Conservation (phyloP, 2,797 vertebrate genomes). For the Myiothlypis coronata region DNA sequence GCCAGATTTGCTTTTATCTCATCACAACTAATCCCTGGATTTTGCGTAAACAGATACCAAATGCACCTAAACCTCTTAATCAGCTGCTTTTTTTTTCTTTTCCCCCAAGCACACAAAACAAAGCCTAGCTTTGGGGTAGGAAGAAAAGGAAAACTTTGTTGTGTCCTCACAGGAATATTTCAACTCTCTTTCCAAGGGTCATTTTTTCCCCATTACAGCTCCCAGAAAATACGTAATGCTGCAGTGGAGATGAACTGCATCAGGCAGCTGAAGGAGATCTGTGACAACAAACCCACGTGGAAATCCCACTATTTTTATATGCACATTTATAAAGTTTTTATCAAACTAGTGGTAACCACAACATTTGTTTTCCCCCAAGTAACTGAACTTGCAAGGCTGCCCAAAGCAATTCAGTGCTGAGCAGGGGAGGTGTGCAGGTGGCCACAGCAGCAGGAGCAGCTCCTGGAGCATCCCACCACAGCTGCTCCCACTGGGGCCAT, state of each 20-base stretch:
- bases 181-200: not conserved
- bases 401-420: not conserved
- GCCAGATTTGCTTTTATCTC: slow-evolving; percentile 7
- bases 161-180: not conserved
- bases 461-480: fast-evolving
- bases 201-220: not conserved
- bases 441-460: not conserved
- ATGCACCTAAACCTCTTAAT: not conserved
- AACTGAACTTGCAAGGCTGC: not conserved
- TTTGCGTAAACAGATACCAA: not conserved
- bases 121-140: not conserved
- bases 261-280: not conserved
- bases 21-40: not conserved
- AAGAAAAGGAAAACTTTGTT: not conserved
- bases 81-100: not conserved
- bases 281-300: not conserved
- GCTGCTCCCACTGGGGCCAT: not conserved
- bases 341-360: not conserved
- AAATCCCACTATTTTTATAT: not conserved
- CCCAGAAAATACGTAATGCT: not conserved
- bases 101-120: not conserved
- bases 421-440: not conserved
- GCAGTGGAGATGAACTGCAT: not conserved
- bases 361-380: not conserved
- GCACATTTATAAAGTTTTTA: not conserved